Evolutionary conservation across 30 jellyfish, hydroid and myxozoan genomes (phyloP).

Genomic region (Hydra vulgaris): DNA sequence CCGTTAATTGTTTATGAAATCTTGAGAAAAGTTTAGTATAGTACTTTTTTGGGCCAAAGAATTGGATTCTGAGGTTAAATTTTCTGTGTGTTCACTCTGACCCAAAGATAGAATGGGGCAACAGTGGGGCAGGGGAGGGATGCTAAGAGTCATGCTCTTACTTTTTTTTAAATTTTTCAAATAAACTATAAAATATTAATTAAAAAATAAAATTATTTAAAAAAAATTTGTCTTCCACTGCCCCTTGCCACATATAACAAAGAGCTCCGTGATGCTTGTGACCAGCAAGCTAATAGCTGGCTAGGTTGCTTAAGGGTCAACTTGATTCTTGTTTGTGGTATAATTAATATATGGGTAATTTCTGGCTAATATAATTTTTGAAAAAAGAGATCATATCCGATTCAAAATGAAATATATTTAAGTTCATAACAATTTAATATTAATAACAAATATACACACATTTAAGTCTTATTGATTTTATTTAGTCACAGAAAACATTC

Average conservation of each 20-base stretch:
- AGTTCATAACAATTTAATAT: background rate
- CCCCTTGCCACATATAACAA: background rate
- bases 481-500: background rate
- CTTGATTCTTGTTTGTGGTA: no score
- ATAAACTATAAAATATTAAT: background rate
- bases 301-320: background rate
- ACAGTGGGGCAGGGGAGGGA: background rate
- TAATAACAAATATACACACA: background rate
- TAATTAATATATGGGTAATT: no score
- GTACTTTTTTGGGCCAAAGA: background rate
- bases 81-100: background rate
- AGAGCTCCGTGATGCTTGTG: background rate
- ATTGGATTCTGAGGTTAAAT: background rate
- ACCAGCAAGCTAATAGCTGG: background rate
- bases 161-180: background rate
- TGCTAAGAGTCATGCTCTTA: background rate
- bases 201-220: no score
- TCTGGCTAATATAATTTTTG: no score
- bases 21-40: background rate
- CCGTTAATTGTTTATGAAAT: background rate
- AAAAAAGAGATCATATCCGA: background rate
- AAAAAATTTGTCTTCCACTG: background rate
- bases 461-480: background rate
- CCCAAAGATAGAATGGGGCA: background rate
- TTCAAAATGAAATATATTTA: background rate